Evolutionary conservation across 2,888 invertebrate genomes (phyloP), one percentile per base, ranked within the genome.

Genomic region (Mythimna lalbum): DNA sequence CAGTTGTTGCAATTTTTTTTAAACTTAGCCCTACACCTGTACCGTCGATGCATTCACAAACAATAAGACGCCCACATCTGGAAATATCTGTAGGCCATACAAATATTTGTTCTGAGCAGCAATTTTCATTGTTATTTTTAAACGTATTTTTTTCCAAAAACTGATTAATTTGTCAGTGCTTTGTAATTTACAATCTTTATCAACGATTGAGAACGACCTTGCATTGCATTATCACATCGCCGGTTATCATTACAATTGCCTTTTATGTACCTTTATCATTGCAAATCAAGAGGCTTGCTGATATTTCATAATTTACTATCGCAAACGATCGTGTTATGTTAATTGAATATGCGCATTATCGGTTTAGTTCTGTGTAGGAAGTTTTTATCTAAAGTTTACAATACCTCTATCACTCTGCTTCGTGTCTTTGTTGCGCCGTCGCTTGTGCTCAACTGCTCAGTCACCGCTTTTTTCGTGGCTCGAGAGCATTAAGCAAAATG

Each of bases 401-500:
- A 72, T 49, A 50, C 21, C 43, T 65, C 7, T 59, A 55, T 72
- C 33, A 10, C 9, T 55, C 17, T 31, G 23, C 31, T 53, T 47
- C 43, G 55, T 63, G 50, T 50, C 43, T 63, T 63, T 73, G 66
- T 66, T 36, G n/a, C 21, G 23, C 12, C 31, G 52, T 36, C n/a
- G 52, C 39, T 31, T 62, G 14, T 53, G 14, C 47, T 36, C 49
- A 27, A 56, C 43, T 53, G 14, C 47, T 36, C 49, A 27, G 59
- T 49, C 65, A 60, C 33, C 52, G 66, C 63, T 62, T 75, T 76
- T 84, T 83, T 80, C 59, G 50, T 71, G 60, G 70, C 70, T 36
- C 43, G 33, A 53, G 64, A 66, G 56, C 65, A 43, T 72, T 70
- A 82, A 73, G 72, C 69, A 73, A 72, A 79, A 81, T 71, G 53